A percentile compares a stretch with the other conserved stretches of the same genome.
Conservation (phyloP, 2,113 vertebrate genomes). For the Neotragus moschatus region DNA sequence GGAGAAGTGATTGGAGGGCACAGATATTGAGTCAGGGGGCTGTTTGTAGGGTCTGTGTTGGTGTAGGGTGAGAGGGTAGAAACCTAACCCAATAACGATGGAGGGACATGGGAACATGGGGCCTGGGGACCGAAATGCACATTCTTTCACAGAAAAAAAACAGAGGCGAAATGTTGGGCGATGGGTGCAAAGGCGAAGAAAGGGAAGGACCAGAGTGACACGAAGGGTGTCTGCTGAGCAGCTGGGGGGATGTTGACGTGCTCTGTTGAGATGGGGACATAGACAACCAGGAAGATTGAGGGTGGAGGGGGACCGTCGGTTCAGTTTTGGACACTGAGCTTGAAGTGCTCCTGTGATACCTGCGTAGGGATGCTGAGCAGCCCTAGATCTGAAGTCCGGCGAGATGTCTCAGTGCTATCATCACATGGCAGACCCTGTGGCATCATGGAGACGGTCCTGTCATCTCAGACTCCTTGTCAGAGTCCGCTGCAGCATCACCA, state of each 20-base stretch:
- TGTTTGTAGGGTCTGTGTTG: not conserved
- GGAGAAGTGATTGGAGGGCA: not conserved
- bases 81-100: accelerated
- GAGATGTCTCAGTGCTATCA: not conserved
- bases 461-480: not conserved
- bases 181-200: not conserved
- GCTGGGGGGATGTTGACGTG: not conserved
- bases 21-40: accelerated
- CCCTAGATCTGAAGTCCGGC: not conserved
- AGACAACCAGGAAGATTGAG: not conserved
- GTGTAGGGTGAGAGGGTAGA: accelerated
- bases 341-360: not conserved
- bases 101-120: not conserved
- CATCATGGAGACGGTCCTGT: not conserved
- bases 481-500: no score
- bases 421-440: accelerated
- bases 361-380: not conserved
- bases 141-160: not conserved
- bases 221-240: not conserved
- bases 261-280: not conserved
- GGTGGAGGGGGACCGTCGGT: accelerated
- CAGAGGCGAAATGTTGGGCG: not conserved
- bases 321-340: not conserved
- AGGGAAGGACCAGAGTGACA: not conserved
- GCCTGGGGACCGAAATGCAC: not conserved